Base-by-base conservation (phyloP, 2,113 vertebrate genomes). In the Phylloscopus whistleri region DNA sequence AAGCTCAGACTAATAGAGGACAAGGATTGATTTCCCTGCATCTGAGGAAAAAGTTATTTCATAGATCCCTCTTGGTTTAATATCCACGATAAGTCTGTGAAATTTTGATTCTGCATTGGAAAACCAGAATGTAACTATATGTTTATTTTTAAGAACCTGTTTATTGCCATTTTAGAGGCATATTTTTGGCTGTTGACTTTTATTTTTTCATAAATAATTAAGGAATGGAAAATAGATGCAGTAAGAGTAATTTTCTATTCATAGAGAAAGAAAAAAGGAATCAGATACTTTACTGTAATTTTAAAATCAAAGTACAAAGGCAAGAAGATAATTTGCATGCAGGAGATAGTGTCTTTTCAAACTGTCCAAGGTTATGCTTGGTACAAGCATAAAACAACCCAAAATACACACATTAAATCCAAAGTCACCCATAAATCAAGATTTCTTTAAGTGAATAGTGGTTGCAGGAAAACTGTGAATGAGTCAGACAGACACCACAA, bases 161-260 rank as follows among this genome's bases (percentile, higher is more conserved):
- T 89, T 87, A 37, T 76, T 85, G 16, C 7, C 27, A 56, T 77
- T 94, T 91, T 75, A 91, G 27, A 51, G 24, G 8, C 5, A 87
- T 86, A 55, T 53, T 94, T 91, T 94, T 16, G 80, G 55, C 16
- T 74, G 13, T 63, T 91, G n/a, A 67, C 11, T 88, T 96, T 83
- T 77, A 67, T 80, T 82, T 94, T 88, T 82, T 85, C 23, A 52
- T 91, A 83, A 93, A 96, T 90, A 90, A 91, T 86, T 93, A 94
- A 93, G 8, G 39, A 90, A 77, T 26, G 3, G 48, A 85, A 95
- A 94, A 87, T 19, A 90, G 39, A 81, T 80, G 51, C 23, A 85
- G 84, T 60, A 84, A 78, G 39, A 84, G 8, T 84, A 77, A 77
- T 95, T 92, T 89, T 88, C 22, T 85, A 74, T 91, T 96, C 39